These are phyloP conservation scores for Apogon talboti DNA, from an alignment of 2,797 vertebrate genomes.

Conservation along the genomic window DNA sequence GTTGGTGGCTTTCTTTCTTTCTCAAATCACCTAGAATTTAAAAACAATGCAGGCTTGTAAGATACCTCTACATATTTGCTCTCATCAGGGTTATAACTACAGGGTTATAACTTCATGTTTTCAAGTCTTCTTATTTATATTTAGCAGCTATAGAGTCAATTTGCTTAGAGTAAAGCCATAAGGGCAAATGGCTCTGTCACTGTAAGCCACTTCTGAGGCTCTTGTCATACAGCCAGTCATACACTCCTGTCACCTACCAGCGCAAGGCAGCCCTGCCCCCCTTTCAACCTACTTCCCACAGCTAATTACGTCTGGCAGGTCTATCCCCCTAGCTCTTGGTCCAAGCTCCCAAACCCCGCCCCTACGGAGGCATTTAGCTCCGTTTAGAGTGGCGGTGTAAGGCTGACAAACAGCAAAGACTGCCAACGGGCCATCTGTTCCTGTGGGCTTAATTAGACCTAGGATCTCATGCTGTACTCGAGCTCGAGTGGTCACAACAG, in stretches of 20 bases:
- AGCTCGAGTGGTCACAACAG: slow-evolving; percentile 40
- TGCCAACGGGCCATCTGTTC: slow-evolving; percentile 81
- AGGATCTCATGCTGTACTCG: slow-evolving; percentile 50
- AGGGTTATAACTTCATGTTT: background rate
- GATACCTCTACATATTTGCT: slow-evolving; percentile 8
- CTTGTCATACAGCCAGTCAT: slow-evolving; percentile 39
- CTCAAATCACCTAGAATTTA: background rate
- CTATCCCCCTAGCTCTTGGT: slow-evolving; percentile 48
- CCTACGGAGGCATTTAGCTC: slow-evolving; percentile 65
- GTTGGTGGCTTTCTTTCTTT: background rate
- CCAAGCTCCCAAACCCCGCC: slow-evolving; percentile 61
- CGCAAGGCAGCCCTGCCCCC: slow-evolving; percentile 39
- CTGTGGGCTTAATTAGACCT: slow-evolving; percentile 76
- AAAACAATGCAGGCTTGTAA: slow-evolving; percentile 12
- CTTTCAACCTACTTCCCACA: slow-evolving; percentile 55
- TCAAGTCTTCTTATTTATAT: slow-evolving; percentile 9
- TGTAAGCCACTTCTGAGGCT: slow-evolving; percentile 13
- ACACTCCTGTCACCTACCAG: slow-evolving; percentile 27
- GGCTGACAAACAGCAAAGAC: slow-evolving; percentile 72
- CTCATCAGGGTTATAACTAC: background rate
- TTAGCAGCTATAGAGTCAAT: slow-evolving; percentile 1
- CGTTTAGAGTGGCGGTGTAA: slow-evolving; percentile 67
- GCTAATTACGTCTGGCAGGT: slow-evolving; percentile 75
- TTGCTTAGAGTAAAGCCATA: background rate
- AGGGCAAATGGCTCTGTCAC: slow-evolving; percentile 20